Evolutionary conservation across 2,888 invertebrate species (phyloP).

Genomic region (Gandaritis pyraliata): DNA sequence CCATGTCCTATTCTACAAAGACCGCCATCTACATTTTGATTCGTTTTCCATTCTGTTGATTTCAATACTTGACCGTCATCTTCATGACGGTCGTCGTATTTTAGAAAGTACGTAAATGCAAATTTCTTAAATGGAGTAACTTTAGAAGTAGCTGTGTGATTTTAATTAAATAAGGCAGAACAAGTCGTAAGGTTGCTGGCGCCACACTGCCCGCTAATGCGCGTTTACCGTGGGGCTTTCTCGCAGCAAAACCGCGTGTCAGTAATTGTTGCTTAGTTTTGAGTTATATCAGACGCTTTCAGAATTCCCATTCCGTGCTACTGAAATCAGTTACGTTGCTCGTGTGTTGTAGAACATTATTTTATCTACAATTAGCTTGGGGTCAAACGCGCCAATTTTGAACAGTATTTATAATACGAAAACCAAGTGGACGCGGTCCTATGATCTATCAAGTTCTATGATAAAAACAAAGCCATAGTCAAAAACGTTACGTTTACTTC

Average conservation of each 20-base stretch:
- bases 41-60: neutral
- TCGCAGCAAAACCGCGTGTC: conserved; percentile 2
- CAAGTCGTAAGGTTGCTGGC: neutral
- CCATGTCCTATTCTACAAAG: too few species aligned
- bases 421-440: too few species aligned
- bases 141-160: neutral
- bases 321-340: neutral
- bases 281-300: neutral
- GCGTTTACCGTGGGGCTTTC: conserved; percentile 3
- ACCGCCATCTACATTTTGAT: too few species aligned
- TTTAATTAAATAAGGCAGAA: conserved; percentile 14
- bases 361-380: neutral
- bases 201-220: too few species aligned
- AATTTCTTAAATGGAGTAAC: neutral
- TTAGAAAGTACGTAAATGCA: neutral
- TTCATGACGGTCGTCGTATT: neutral
- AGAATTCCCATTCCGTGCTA: neutral
- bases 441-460: too few species aligned
- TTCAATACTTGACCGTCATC: neutral
- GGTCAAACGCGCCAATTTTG: too few species aligned
- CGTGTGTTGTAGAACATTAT: neutral
- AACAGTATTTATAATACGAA: too few species aligned
- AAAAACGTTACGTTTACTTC: too few species aligned
- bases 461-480: too few species aligned
- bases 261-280: conserved; percentile 4